Base-by-base conservation (phyloP, 35 echinoderm and acorn worm genomes). In the Holothuria glaberrima region DNA sequence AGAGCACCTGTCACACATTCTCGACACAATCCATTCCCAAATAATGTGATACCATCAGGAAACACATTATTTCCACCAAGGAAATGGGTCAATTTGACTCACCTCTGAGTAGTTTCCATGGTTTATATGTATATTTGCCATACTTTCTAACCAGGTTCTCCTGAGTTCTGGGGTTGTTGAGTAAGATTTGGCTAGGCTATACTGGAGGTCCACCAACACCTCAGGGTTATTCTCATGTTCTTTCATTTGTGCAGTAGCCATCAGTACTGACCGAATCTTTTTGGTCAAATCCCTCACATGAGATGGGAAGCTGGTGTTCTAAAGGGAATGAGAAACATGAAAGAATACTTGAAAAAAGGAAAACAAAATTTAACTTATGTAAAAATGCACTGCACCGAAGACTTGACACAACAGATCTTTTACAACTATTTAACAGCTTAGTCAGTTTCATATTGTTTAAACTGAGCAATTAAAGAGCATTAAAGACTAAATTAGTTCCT, bases 201-300 rank as follows among this genome's bases (percentile, higher is more conserved):
- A 94, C 91, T 99, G 97, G 4, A 99, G 91, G 68, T 99, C 97
- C 59, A 99, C 93, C 93, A 95, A 64, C 97, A 99, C 94, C 97
- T 99, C 97, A 0, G 97, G 97, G 48, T 99, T 93, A 65, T 99
- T 99, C 89, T 99, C 97, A 32, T 99, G 97, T 58, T 99, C 97
- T 36, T 93, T 94, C 97, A 99, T 99, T 82, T 99, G 97, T 30
- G 93, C 91, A 26, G 97, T 99, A 9, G 97, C 97, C 97, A 95
- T 99, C 38, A 99, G 91, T 4, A 99, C 97, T 6, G 97, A 95
- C 30, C 97, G 91, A 26, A 99, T 94, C 88, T 99, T 99, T 85
- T 99, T 99, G 82, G 97, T 99, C 13, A 99, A 91, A 54, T 99
- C 97, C 82, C 88, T 92, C 21, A 99, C 97, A 36, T 92, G 91